Conservation (phyloP, 2,797 vertebrate genomes). For the Zalophus californianus region DNA sequence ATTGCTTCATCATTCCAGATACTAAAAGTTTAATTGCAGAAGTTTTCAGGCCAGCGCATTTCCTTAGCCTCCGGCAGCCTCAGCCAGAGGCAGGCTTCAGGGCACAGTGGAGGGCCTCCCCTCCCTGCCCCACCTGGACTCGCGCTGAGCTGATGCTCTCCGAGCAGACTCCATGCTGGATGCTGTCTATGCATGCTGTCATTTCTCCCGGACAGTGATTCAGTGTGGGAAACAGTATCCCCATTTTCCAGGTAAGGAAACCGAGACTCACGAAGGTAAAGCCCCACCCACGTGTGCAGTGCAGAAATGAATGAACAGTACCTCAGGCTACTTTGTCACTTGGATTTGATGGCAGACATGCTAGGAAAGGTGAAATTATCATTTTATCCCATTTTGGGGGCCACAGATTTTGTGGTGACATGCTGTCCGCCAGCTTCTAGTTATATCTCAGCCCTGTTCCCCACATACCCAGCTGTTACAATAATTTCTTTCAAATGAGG, state of each 20-base stretch:
- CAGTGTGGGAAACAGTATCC: not conserved
- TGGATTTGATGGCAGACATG: not conserved
- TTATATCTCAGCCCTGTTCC: not conserved
- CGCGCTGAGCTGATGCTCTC: not conserved
- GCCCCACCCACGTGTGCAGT: rapidly evolving
- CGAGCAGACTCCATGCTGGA: not conserved
- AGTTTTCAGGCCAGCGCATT: not conserved
- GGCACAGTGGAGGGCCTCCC: not conserved
- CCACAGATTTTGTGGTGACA: conserved; percentile 56
- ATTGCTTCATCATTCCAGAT: not conserved
- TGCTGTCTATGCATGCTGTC: not conserved
- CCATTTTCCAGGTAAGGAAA: not conserved
- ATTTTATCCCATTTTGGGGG: conserved; percentile 40
- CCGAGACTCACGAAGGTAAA: not conserved
- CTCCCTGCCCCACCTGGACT: not conserved
- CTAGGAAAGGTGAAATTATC: conserved; percentile 55
- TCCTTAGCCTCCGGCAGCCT: not conserved
- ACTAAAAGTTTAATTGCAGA: conserved; percentile 27
- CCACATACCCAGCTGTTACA: not conserved
- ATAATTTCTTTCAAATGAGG: not conserved
- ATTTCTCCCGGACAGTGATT: not conserved
- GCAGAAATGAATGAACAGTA: not conserved
- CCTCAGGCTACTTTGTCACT: not conserved
- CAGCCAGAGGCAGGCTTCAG: not conserved
- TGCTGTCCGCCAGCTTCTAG: conserved; percentile 44